Conservation (phyloP, 2,888 invertebrate species). For the Allacma fusca region DNA sequence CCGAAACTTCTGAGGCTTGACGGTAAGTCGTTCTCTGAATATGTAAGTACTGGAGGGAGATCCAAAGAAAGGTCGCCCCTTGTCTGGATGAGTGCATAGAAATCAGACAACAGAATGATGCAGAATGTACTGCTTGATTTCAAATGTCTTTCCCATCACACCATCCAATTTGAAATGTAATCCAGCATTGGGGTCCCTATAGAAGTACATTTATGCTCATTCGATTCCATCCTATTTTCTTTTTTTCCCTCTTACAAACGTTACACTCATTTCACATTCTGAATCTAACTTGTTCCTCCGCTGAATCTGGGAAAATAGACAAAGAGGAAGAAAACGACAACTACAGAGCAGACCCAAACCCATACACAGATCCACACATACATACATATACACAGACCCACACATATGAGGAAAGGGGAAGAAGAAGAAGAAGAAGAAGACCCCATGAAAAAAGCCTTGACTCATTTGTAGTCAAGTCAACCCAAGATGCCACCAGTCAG, state of each 20-base stretch:
- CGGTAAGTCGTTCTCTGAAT: too few relatives aligned
- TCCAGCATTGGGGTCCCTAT: constrained; percentile 26
- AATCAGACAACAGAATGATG: constrained; percentile 5
- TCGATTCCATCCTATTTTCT: neutral
- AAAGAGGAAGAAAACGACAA: too few relatives aligned
- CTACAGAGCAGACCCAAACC: too few relatives aligned
- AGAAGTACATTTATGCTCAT: neutral
- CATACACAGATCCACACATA: too few relatives aligned
- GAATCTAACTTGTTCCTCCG: too few relatives aligned
- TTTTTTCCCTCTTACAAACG: neutral
- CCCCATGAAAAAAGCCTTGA: neutral
- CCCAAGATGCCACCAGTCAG: neutral
- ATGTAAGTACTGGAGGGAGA: too few relatives aligned
- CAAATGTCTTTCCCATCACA: constrained; percentile 36
- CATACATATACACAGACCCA: too few relatives aligned
- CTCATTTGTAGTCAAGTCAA: constrained; percentile 14
- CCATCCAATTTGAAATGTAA: constrained; percentile 28
- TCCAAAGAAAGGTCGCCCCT: neutral
- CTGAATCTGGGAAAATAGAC: too few relatives aligned
- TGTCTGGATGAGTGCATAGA: neutral
- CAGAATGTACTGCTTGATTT: constrained; percentile 20
- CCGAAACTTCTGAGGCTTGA: too few relatives aligned
- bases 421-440: neutral
- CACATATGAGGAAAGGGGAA: neutral
- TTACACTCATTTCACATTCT: too few relatives aligned